A percentile compares a stretch with the other conserved stretches of the same genome.
Conservation (phyloP, 2,888 invertebrate species). For the Nymphalis c-album region DNA sequence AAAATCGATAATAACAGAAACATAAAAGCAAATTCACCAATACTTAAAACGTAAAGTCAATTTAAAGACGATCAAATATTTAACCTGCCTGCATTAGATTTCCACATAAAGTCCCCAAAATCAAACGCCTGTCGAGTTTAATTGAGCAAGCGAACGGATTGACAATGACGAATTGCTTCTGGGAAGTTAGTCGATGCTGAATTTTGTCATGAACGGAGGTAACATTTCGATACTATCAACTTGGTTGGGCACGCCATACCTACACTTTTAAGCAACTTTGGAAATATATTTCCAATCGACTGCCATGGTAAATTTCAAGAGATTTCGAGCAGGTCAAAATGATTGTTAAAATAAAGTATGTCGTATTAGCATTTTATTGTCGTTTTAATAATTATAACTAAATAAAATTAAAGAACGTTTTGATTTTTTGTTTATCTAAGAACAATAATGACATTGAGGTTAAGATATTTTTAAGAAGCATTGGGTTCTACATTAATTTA, state of each 20-base stretch:
- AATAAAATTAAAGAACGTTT: no score
- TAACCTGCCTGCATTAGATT: conserved; percentile 25
- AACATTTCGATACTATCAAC: conserved; percentile 3
- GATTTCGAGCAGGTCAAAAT: no score
- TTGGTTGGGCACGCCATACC: neutral
- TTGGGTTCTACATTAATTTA: no score
- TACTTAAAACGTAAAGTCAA: neutral
- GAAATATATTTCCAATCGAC: neutral
- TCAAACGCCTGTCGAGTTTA: conserved; percentile 51
- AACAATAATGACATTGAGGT: no score
- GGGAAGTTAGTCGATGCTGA: conserved; percentile 47
- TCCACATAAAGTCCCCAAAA: conserved; percentile 27
- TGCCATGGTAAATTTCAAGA: neutral
- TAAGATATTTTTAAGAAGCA: no score
- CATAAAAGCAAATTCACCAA: neutral
- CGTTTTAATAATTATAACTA: no score
- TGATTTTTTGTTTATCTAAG: no score
- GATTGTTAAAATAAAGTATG: no score
- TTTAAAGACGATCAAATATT: conserved; percentile 24
- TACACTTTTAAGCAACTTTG: neutral
- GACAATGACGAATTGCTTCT: conserved; percentile 73
- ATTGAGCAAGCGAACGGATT: conserved; percentile 64
- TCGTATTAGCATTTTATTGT: no score
- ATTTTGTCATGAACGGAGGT: conserved; percentile 53
- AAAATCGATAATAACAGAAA: no score